These are phyloP conservation scores for Sylvia atricapilla DNA, from an alignment of 2,113 vertebrate genomes.

Conservation along the genomic window DNA sequence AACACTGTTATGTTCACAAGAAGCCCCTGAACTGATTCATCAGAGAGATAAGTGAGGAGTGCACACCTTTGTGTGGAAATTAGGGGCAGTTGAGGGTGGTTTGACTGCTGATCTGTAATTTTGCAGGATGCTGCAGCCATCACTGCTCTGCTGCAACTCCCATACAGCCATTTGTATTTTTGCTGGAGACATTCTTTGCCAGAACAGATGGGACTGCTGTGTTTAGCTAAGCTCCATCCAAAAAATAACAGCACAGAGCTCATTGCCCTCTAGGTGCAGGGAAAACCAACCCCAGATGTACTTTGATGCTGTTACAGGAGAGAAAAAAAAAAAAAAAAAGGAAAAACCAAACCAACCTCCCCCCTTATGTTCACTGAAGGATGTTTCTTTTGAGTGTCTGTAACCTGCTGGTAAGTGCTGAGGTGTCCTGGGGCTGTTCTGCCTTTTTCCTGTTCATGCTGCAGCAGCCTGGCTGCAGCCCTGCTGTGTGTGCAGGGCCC, in stretches of 20 bases:
- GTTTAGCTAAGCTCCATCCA: constrained; percentile 1
- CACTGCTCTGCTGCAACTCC: neutral
- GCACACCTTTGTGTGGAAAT: neutral
- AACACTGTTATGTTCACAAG: neutral
- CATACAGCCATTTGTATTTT: neutral
- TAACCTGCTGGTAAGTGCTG: neutral
- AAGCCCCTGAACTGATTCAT: neutral
- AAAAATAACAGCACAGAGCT: neutral
- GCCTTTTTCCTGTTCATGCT: neutral
- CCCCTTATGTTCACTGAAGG: neutral
- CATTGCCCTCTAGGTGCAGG: neutral
- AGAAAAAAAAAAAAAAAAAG: too few species aligned
- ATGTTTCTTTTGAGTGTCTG: neutral
- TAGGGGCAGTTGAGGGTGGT: neutral
- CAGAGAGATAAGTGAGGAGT: neutral
- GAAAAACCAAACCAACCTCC: rapidly evolving
- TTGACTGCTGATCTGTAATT: neutral
- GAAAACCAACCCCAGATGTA: neutral
- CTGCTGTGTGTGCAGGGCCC: neutral
- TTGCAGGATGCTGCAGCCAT: neutral
- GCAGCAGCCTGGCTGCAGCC: neutral
- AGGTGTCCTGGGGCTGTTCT: neutral
- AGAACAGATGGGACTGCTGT: neutral
- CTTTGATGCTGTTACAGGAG: neutral
- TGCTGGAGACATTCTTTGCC: neutral